These are phyloP conservation scores for Graptemys geographica DNA, from an alignment of 2,797 vertebrate species.

Conservation along the genomic window DNA sequence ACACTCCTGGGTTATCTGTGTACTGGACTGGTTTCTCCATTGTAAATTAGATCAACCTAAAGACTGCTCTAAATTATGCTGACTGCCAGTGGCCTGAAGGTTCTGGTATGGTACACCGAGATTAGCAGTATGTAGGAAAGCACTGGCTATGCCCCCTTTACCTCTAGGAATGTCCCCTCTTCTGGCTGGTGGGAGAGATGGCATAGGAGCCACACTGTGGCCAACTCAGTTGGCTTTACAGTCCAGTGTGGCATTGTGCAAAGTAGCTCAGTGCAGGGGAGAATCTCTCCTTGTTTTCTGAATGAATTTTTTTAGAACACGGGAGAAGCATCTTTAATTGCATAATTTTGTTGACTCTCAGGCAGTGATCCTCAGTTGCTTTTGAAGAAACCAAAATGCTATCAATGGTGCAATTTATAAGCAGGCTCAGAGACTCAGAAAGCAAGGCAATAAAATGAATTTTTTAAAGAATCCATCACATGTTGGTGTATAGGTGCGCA, in stretches of 20 bases:
- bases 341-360: neutral
- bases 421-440: neutral
- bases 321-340: neutral
- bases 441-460: neutral
- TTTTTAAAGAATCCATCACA: neutral
- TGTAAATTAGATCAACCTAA: neutral
- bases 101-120: neutral
- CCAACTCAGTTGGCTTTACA: neutral
- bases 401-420: neutral
- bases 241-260: neutral
- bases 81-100: neutral
- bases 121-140: neutral
- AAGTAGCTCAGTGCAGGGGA: neutral
- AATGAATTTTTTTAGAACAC: neutral
- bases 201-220: neutral
- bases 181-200: neutral
- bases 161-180: neutral
- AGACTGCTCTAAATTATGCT: neutral
- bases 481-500: neutral
- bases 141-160: neutral
- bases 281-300: rapidly evolving
- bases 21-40: neutral
- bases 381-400: neutral
- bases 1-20: neutral
- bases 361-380: neutral